Percentiles rank a stretch among this genome's conserved stretches.
Evolutionary conservation across 2,888 invertebrate genomes (phyloP).

Genomic region (Linhomoeus sp.): DNA sequence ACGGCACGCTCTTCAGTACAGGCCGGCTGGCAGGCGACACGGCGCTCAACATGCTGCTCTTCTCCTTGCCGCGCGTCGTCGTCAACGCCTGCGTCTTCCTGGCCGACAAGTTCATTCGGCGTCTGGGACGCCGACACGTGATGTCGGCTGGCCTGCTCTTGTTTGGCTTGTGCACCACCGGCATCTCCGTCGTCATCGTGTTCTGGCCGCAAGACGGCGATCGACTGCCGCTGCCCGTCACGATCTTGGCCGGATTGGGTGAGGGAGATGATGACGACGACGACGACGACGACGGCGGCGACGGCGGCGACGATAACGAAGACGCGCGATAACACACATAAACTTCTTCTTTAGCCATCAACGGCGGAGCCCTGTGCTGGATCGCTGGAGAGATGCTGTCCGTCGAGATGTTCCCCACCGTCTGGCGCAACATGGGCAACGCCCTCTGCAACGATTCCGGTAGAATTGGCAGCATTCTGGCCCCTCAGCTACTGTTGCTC

Average conservation of each 20-base stretch:
- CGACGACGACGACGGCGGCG: no score
- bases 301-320: no score
- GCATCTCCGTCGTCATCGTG: no score
- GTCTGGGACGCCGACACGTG: no score
- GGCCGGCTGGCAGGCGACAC: not conserved
- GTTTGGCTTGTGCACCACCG: no score
- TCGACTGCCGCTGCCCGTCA: no score
- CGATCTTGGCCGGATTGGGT: no score
- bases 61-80: not conserved
- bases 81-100: not conserved
- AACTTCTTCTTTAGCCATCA: not conserved
- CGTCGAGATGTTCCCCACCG: not conserved
- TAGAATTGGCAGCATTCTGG: not conserved
- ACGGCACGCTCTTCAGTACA: not conserved
- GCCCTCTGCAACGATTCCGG: not conserved
- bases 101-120: no score
- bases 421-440: conserved; percentile 1
- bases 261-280: no score
- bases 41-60: not conserved
- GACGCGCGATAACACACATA: no score
- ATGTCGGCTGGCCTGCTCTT: no score
- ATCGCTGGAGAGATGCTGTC: not conserved
- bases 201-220: no score
- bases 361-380: not conserved
- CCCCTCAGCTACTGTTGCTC: not conserved